phyloP scores from a whole-genome alignment of 1,140 invertebrate species.

The Drosophila repleta region DNA sequence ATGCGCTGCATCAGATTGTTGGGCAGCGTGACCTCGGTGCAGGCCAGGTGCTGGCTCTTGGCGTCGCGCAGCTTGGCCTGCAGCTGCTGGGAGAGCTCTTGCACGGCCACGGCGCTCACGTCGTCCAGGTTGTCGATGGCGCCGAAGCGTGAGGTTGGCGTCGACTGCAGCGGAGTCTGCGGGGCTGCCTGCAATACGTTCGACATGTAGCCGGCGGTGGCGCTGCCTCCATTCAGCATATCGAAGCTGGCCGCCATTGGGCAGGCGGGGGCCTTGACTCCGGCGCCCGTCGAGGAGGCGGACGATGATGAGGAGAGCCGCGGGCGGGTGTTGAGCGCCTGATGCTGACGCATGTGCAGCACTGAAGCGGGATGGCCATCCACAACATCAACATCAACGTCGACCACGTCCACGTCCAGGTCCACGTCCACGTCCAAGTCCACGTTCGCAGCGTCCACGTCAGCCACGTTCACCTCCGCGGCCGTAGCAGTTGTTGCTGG shows the following conservation, averaged over 20 bases:
- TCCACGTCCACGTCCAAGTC: slow-evolving; percentile 44
- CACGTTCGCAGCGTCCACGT: slow-evolving; percentile 46
- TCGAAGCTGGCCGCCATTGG: slow-evolving; percentile 64
- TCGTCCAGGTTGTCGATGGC: slow-evolving; percentile 70
- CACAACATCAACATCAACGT: slow-evolving; percentile 70
- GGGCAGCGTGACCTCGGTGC: slow-evolving; percentile 92
- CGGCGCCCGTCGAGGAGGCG: slow-evolving; percentile 6
- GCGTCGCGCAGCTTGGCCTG: slow-evolving; percentile 91
- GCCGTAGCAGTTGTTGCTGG: slow-evolving; percentile 43
- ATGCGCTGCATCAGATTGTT: slow-evolving; percentile 90
- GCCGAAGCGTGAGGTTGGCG: slow-evolving; percentile 57
- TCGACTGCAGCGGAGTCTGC: slow-evolving; percentile 57
- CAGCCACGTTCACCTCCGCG: slow-evolving; percentile 38
- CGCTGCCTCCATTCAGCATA: slow-evolving; percentile 45
- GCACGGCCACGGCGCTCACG: slow-evolving; percentile 77
- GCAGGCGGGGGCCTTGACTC: slow-evolving; percentile 46
- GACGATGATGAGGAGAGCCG: slow-evolving; percentile 31
- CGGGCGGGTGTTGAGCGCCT: slow-evolving; percentile 60
- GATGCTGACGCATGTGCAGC: slow-evolving; percentile 74
- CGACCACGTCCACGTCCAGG: slow-evolving; percentile 43
- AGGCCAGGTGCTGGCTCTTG: slow-evolving; percentile 90
- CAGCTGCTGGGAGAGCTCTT: slow-evolving; percentile 88
- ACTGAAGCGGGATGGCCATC: slow-evolving; percentile 74
- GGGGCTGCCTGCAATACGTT: slow-evolving; percentile 52
- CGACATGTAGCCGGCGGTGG: slow-evolving; percentile 60